These are phyloP conservation scores for Aspidapion aeneum DNA, from an alignment of 2,888 invertebrate genomes.

Conservation along the genomic window DNA sequence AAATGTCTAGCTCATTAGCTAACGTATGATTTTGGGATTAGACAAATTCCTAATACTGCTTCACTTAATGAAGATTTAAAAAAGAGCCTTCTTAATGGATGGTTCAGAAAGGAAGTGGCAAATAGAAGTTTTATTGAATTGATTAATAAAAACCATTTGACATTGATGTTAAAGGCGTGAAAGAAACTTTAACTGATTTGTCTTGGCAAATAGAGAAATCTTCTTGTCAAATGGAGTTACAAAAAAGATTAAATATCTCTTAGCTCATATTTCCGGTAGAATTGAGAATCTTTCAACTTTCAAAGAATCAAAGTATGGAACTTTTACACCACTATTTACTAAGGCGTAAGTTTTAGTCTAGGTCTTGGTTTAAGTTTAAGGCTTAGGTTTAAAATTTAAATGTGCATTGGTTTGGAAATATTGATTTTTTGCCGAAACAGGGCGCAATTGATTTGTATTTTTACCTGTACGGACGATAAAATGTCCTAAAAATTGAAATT, in stretches of 20 bases:
- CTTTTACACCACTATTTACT: not conserved
- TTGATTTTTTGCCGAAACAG: too few species aligned
- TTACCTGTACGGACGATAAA: too few species aligned
- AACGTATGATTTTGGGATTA: not conserved
- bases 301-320: not conserved
- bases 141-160: not conserved
- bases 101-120: not conserved
- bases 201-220: too few species aligned
- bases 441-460: too few species aligned
- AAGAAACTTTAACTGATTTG: too few species aligned
- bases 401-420: too few species aligned
- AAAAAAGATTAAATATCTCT: too few species aligned
- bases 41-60: not conserved
- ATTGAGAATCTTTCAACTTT: not conserved
- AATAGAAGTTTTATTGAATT: not conserved
- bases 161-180: not conserved
- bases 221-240: too few species aligned
- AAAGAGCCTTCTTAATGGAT: not conserved
- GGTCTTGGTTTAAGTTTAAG: too few species aligned
- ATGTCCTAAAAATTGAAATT: too few species aligned
- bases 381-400: too few species aligned
- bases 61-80: not conserved
- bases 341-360: too few species aligned
- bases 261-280: not conserved
- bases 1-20: not conserved